Percentiles rank a stretch among this genome's conserved stretches.
These are phyloP conservation scores for Aethina tumida DNA, from an alignment of 1,140 invertebrate genomes.

Conservation along the genomic window DNA sequence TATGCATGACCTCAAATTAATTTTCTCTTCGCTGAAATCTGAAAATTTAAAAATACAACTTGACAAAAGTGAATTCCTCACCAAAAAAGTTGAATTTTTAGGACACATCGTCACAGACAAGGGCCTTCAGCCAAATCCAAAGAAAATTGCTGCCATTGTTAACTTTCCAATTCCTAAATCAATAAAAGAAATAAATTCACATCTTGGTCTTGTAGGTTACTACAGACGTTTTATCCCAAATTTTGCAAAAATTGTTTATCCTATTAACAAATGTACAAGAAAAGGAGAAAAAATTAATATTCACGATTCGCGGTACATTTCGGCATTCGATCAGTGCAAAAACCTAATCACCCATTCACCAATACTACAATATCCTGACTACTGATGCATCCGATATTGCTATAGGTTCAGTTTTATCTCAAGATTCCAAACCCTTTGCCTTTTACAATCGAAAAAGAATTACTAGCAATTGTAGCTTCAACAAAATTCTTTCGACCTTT, in stretches of 20 bases:
- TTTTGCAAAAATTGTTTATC: slow-evolving; percentile 22
- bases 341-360: too few relatives aligned
- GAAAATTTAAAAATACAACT: slow-evolving; percentile 8
- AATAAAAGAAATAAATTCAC: slow-evolving; percentile 22
- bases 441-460: too few relatives aligned
- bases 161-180: slow-evolving; percentile 23
- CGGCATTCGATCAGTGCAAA: too few relatives aligned
- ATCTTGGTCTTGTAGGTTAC: slow-evolving; percentile 17
- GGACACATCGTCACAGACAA: slow-evolving; percentile 19
- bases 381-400: slow-evolving; percentile 31
- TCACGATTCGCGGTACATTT: too few relatives aligned
- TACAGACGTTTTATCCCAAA: slow-evolving; percentile 23
- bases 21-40: slow-evolving; percentile 20
- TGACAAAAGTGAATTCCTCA: slow-evolving; percentile 24
- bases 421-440: neutral
- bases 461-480: too few relatives aligned
- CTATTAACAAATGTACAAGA: too few relatives aligned
- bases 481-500: too few relatives aligned
- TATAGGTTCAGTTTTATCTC: neutral
- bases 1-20: slow-evolving; percentile 16
- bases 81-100: slow-evolving; percentile 19
- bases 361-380: slow-evolving; percentile 29
- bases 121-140: slow-evolving; percentile 22
- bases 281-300: too few relatives aligned
- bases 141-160: slow-evolving; percentile 19